phyloP scores from a whole-genome alignment of 1,140 invertebrate genomes.

The Drosophila bifasciata region DNA sequence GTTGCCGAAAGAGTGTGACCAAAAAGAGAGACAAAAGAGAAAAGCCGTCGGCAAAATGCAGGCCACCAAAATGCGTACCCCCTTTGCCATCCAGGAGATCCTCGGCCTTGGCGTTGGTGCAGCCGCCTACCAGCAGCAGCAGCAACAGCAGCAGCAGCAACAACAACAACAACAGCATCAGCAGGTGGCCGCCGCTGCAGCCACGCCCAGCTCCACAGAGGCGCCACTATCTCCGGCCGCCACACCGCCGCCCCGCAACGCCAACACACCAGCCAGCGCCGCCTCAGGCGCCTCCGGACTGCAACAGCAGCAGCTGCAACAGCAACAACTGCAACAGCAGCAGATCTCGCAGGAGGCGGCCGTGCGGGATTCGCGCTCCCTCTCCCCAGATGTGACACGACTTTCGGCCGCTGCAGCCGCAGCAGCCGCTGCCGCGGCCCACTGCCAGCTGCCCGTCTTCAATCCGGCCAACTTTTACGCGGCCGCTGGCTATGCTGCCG shows the following conservation, averaged over 20 bases:
- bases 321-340: conserved; percentile 40
- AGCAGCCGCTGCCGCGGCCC: conserved; percentile 76
- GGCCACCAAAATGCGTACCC: conserved; percentile 87
- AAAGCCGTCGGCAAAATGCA: conserved; percentile 79
- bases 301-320: conserved; percentile 38
- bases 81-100: conserved; percentile 96
- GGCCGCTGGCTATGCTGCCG: conserved; percentile 79
- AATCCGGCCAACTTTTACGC: conserved; percentile 83
- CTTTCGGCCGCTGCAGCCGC: conserved; percentile 77
- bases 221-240: conserved; percentile 62
- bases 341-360: conserved; percentile 29
- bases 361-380: conserved; percentile 69
- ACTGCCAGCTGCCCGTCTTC: conserved; percentile 81
- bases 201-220: conserved; percentile 65
- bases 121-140: conserved; percentile 67
- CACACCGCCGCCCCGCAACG: conserved; percentile 67
- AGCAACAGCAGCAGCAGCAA: conserved; percentile 53
- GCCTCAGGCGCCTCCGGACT: conserved; percentile 44
- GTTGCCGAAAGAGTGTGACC: neutral
- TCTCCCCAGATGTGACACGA: conserved; percentile 77
- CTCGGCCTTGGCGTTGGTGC: conserved; percentile 90
- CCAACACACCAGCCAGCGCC: conserved; percentile 53
- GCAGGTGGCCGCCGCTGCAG: conserved; percentile 51
- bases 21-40: neutral
- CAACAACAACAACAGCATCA: conserved; percentile 56